Evolutionary conservation across 2,888 invertebrate species (phyloP), one percentile per base, ranked within the genome.

Genomic region (Polymixis lichenea): DNA sequence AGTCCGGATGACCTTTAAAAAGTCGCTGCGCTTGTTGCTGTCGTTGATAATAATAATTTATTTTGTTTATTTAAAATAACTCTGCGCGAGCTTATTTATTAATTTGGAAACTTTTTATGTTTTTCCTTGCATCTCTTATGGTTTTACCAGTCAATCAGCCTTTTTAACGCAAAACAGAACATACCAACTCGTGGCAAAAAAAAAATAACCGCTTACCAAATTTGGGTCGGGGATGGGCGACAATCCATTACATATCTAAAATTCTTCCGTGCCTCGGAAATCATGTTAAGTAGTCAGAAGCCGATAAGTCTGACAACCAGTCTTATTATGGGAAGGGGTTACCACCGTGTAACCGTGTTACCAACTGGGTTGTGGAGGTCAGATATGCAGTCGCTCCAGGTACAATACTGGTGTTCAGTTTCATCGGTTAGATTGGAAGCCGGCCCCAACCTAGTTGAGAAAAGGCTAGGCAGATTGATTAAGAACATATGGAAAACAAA

Each of bases 1-100:
- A 64, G 7, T 62, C 56, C 62, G 56, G 68, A 13, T 32, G 73
- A 71, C 85, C 82, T 84, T 72, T 62, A 13, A 49, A 60, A 65
- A 60, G 58, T 51, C 25, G 32, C 46, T 68, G n/a, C 28, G 43
- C 71, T 68, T 65, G 53, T 51, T 25, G 15, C 19, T 43, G 19
- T 6, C 11, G 19, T 61, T 32, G 13, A 22, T 32, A 11, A 64
- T 25, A 43, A 64, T 38, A 49, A 58, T 58, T 58, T 19, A n/a
- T n/a, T 51, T 60, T 51, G 19, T 58, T 71, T 17, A 1, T 43
- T 38, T 17, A n/a, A n/a, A n/a, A n/a, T n/a, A 9, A n/a, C 2
- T 19, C 1, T 17, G 6, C 13, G 28, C 1, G 25, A 56, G 4
- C 4, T 32, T 51, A 38, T 6, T 61, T 53, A 62, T 25, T 38